phyloP scores from a whole-genome alignment of 64 coral and sea anemone genomes.

The Stichodactyla mertensii region DNA sequence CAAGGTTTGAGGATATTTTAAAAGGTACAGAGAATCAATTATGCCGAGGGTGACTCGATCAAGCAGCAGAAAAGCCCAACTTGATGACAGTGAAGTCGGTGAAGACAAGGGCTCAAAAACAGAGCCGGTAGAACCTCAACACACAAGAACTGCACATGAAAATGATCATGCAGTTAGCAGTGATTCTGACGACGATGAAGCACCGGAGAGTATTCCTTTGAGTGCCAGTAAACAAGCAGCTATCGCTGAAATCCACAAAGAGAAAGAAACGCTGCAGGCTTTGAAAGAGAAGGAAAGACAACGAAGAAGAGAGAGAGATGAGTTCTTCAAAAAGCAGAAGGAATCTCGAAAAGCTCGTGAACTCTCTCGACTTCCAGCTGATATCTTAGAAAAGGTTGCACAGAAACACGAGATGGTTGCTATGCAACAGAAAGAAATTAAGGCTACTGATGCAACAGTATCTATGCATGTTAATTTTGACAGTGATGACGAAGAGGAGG shows the following conservation, averaged over 20 bases:
- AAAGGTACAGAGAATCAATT: not conserved
- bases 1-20: not conserved
- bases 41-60: not conserved
- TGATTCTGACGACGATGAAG: conserved; percentile 39
- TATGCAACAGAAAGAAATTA: conserved; percentile 40
- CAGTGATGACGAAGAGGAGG: conserved; percentile 19
- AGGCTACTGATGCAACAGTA: not conserved
- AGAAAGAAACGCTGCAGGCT: conserved; percentile 37
- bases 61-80: not conserved
- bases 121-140: not conserved
- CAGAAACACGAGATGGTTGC: conserved; percentile 10
- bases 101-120: not conserved
- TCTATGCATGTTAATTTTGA: conserved; percentile 47
- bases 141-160: not conserved
- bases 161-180: not conserved
- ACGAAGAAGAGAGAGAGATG: conserved; percentile 60
- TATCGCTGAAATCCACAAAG: conserved; percentile 40
- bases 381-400: conserved; percentile 54
- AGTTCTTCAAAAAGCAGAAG: conserved; percentile 54
- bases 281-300: conserved; percentile 56
- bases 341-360: conserved; percentile 51
- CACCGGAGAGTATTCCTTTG: conserved; percentile 67
- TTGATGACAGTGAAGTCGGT: not conserved
- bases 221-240: conserved; percentile 56
- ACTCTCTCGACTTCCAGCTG: conserved; percentile 56